Percentiles rank a stretch among this genome's conserved stretches.
Evolutionary conservation across 2,888 invertebrate genomes (phyloP).

Genomic region (Melanostoma mellinum): DNA sequence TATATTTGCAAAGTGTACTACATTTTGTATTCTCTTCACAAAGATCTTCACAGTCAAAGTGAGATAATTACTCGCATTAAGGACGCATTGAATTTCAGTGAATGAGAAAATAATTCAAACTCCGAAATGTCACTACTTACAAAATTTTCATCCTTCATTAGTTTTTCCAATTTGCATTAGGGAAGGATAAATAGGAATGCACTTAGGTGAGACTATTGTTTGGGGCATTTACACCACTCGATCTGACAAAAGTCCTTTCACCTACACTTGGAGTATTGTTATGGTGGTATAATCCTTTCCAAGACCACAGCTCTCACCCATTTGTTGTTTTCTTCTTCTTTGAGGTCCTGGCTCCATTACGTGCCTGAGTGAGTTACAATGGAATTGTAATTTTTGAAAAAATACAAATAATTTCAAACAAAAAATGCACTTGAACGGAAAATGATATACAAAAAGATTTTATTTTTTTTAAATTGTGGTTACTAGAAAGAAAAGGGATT

Average conservation of each 20-base stretch:
- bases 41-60: conserved; percentile 53
- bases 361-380: conserved; percentile 51
- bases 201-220: conserved; percentile 41
- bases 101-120: conserved; percentile 45
- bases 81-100: conserved; percentile 29
- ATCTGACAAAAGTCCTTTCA: conserved; percentile 45
- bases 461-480: conserved; percentile 6
- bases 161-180: conserved; percentile 56
- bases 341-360: conserved; percentile 37
- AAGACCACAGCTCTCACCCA: conserved; percentile 38
- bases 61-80: conserved; percentile 68
- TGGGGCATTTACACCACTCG: conserved; percentile 52
- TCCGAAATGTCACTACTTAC: background rate
- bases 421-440: conserved; percentile 48
- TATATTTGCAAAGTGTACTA: conserved; percentile 30
- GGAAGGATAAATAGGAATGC: conserved; percentile 18
- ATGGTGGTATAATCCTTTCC: conserved; percentile 67
- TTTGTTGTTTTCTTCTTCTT: conserved; percentile 22
- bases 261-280: background rate
- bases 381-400: conserved; percentile 47
- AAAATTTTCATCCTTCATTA: conserved; percentile 5
- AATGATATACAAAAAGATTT: conserved; percentile 16
- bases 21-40: conserved; percentile 15
- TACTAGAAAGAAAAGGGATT: conserved; percentile 49
- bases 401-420: conserved; percentile 42